Percentiles rank a stretch among this genome's conserved stretches.
Evolutionary conservation across 2,797 vertebrate genomes (phyloP).

Genomic region (Luscinia megarhynchos): DNA sequence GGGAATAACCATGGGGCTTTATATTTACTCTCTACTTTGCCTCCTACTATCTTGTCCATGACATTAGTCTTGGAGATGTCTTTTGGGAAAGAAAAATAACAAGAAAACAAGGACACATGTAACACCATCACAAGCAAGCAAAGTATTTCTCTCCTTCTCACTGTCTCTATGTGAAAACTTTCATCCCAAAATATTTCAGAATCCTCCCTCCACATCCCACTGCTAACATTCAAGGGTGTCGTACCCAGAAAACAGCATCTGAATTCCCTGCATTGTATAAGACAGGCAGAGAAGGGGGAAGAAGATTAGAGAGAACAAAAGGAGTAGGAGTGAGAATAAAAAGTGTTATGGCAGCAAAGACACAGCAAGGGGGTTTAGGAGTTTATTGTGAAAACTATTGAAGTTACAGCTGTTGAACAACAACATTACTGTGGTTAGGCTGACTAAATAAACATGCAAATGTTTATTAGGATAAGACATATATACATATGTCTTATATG

Average conservation of each 20-base stretch:
- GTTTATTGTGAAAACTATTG: neutral
- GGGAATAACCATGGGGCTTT: neutral
- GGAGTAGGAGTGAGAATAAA: slow-evolving; percentile 4
- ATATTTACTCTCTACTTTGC: neutral
- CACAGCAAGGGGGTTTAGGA: neutral
- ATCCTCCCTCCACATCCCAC: slow-evolving; percentile 7
- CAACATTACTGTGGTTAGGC: neutral
- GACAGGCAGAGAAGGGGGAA: neutral
- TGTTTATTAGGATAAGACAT: neutral
- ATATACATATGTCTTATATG: too few species aligned
- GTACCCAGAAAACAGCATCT: slow-evolving; percentile 4
- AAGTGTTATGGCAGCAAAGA: neutral
- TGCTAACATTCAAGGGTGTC: neutral
- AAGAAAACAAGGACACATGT: neutral
- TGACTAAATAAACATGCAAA: neutral
- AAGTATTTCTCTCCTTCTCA: neutral
- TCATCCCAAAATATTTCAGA: slow-evolving; percentile 9
- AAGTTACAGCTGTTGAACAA: neutral
- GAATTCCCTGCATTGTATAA: neutral
- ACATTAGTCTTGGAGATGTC: neutral
- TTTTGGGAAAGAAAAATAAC: neutral
- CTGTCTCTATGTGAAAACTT: neutral
- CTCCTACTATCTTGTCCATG: neutral
- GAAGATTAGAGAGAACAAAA: slow-evolving; percentile 23
- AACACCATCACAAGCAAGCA: neutral